phyloP scores from a whole-genome alignment of 2,888 invertebrate species.

The Lottia scabra region DNA sequence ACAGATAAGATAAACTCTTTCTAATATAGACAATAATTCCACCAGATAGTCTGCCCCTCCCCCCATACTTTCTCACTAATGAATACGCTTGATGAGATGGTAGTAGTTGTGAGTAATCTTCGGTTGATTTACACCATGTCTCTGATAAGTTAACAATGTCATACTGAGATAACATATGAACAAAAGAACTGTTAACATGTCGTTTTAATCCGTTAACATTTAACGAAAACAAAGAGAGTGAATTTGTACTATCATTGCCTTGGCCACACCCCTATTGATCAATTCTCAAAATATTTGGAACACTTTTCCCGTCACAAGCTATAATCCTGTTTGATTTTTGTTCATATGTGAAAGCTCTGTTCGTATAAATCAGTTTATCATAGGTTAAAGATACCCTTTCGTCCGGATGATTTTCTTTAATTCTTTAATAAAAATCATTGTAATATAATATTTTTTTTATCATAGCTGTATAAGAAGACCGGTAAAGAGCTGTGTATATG shows the following conservation, averaged over 20 bases:
- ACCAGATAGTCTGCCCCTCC: background rate
- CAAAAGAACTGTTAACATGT: background rate
- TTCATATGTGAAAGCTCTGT: background rate
- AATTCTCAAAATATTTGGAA: background rate
- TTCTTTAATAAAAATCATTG: no score
- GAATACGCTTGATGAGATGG: background rate
- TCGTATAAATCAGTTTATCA: background rate
- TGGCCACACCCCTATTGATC: background rate
- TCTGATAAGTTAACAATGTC: background rate
- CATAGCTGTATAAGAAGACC: background rate
- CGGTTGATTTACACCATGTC: background rate
- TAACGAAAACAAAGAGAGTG: background rate
- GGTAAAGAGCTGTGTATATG: background rate
- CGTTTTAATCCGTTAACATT: background rate
- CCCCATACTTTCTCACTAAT: background rate
- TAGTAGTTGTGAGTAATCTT: background rate
- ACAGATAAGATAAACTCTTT: background rate
- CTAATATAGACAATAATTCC: background rate
- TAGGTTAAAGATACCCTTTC: constrained; percentile 1
- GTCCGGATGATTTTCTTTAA: background rate
- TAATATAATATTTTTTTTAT: background rate
- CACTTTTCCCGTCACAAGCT: background rate
- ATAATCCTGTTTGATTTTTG: background rate
- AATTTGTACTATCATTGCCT: background rate
- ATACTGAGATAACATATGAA: background rate